These are phyloP conservation scores for Magallana gigas DNA, from an alignment of 1,140 invertebrate species.

Conservation along the genomic window DNA sequence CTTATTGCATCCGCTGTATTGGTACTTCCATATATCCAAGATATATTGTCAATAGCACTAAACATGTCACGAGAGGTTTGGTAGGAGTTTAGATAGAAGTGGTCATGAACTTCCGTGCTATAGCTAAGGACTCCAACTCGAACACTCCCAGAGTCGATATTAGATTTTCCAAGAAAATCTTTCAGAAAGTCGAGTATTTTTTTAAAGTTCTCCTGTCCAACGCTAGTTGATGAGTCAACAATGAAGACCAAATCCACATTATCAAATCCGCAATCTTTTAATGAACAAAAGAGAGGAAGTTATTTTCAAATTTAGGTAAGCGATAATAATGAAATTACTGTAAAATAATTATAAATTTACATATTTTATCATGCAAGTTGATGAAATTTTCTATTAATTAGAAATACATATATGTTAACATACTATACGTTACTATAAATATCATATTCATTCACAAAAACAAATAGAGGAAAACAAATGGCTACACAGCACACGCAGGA, in stretches of 20 bases:
- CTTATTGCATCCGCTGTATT: conserved; percentile 52
- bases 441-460: background rate
- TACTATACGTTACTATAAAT: background rate
- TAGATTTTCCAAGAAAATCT: conserved; percentile 44
- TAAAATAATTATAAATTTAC: background rate
- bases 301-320: background rate
- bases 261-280: conserved; percentile 56
- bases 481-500: background rate
- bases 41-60: conserved; percentile 49
- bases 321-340: background rate
- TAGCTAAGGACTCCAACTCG: conserved; percentile 57
- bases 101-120: conserved; percentile 50
- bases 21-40: conserved; percentile 57
- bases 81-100: conserved; percentile 59
- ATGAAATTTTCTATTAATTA: background rate
- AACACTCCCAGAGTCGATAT: conserved; percentile 53
- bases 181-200: conserved; percentile 61
- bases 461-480: background rate
- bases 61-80: conserved; percentile 39
- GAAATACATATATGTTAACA: background rate
- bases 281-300: conserved; percentile 8
- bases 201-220: conserved; percentile 61
- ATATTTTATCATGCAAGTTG: background rate
- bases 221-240: conserved; percentile 65
- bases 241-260: conserved; percentile 65